Conservation (phyloP, 2,888 invertebrate genomes). For the Malacosoma neustria region DNA sequence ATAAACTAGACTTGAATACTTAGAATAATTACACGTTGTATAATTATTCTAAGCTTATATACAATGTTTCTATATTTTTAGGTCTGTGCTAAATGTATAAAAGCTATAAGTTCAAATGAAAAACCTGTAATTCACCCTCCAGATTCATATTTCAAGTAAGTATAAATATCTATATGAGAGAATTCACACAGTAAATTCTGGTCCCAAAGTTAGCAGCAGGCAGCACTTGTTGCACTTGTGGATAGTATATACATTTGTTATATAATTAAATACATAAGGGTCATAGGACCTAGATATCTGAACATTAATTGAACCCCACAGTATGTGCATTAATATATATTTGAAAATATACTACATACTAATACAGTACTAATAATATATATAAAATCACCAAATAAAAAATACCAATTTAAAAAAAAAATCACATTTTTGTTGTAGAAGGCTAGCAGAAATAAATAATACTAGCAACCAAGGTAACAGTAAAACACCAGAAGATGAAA, state of each 20-base stretch:
- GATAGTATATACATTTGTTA: no score
- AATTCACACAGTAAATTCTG: no score
- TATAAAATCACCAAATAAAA: neutral
- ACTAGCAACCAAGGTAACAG: conserved; percentile 7
- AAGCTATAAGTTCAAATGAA: conserved; percentile 17
- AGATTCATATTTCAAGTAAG: conserved; percentile 76
- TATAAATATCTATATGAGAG: no score
- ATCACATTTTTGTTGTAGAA: conserved; percentile 19
- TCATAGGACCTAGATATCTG: no score
- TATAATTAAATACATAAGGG: no score
- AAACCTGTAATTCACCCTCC: conserved; percentile 47
- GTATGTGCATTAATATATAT: no score
- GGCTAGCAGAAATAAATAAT: conserved; percentile 17
- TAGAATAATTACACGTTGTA: neutral
- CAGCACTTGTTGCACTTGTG: no score
- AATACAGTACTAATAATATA: neutral
- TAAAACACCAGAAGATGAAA: conserved; percentile 75
- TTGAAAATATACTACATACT: no score
- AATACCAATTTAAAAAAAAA: no score
- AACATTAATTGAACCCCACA: no score
- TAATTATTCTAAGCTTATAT: conserved; percentile 17
- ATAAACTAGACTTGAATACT: neutral
- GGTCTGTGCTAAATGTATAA: conserved; percentile 57
- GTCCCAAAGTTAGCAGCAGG: no score
- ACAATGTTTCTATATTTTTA: conserved; percentile 17